Evolutionary conservation across 1,140 invertebrate genomes (phyloP).

Genomic region (Drosophila hydei): DNA sequence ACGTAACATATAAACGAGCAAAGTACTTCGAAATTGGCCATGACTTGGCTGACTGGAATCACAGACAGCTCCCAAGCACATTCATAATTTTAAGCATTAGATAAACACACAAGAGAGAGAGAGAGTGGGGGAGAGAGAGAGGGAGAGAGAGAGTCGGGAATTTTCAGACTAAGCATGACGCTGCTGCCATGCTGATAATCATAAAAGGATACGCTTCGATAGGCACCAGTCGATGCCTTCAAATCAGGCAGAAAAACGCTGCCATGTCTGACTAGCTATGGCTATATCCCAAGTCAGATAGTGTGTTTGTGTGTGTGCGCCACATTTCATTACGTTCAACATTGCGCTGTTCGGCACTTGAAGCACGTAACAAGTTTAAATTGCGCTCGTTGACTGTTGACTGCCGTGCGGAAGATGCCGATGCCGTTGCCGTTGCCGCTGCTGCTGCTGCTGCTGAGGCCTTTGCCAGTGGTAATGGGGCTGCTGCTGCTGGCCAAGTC

Average conservation of each 20-base stretch:
- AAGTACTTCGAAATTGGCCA: conserved; percentile 33
- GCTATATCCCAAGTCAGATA: conserved; percentile 17
- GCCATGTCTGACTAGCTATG: conserved; percentile 72
- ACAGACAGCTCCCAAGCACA: conserved; percentile 21
- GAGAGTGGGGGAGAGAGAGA: not conserved
- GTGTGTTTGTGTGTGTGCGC: conserved; percentile 37
- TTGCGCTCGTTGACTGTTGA: conserved; percentile 82
- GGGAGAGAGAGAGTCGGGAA: not conserved
- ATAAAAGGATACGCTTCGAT: conserved; percentile 75
- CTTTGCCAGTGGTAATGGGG: conserved; percentile 4
- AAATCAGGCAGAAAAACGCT: conserved; percentile 81
- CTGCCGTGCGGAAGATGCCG: conserved; percentile 76
- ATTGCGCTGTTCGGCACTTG: conserved; percentile 64
- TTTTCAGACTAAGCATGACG: conserved; percentile 51
- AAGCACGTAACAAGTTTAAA: conserved; percentile 81
- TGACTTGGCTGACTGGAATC: conserved; percentile 39
- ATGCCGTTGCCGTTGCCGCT: conserved; percentile 31
- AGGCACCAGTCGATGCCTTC: conserved; percentile 56
- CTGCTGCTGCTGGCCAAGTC: conserved; percentile 59
- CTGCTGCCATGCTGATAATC: conserved; percentile 54
- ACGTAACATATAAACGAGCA: conserved; percentile 22
- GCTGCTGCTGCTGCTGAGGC: conserved; percentile 13
- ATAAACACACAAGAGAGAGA: conserved; percentile 47
- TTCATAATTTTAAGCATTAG: conserved; percentile 64
- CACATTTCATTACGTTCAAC: conserved; percentile 76